Base-by-base conservation (phyloP, 1,140 invertebrate genomes). In the Nephila pilipes region DNA sequence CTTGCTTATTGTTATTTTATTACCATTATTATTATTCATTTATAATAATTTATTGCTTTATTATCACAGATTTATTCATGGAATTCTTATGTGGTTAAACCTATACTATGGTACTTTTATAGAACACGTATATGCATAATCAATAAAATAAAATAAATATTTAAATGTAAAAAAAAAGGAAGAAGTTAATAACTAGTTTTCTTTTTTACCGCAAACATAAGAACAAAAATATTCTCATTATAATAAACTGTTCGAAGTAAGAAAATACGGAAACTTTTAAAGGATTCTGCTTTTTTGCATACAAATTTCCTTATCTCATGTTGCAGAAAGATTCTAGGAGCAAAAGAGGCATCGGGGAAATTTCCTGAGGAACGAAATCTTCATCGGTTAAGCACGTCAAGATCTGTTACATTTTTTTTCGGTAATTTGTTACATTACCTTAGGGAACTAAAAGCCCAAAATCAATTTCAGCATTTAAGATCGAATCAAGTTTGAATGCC, bases 401-500 rank as follows among this genome's bases (percentile, higher is more conserved):
- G 80, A 46, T 81, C 22, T 25, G 46, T 81, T 81, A 25, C n/a
- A 54, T 54, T 81, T 81, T 81, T 55, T 81, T n/a, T 12, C 10
- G 25, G 46, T 54, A 54, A 22, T 81, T 20, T 54, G 38, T 81
- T 81, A 81, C n/a, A 81, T 46, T n/a, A 12, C 80, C 20, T 46
- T 8, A 55, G 57, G 83, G 32, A 60, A 10, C 16, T 18, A 18
- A 16, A 85, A 85, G 10, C 29, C 29, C 57, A 54, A 58, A 85
- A 85, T 85, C 83, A 85, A 85, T 85, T 60, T 85, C 25, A 36
- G 55, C 29, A 85, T 58, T 85, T 85, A 85, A 25, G 46, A 58
- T 54, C 55, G 57, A 85, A 85, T 85, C 29, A 36, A 58, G 25
- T 85, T 85, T 60, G 54, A 85, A 60, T 85, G 54, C 18, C 58